These are phyloP conservation scores for Chirona hameri DNA, from an alignment of 2,888 invertebrate species.

Conservation along the genomic window DNA sequence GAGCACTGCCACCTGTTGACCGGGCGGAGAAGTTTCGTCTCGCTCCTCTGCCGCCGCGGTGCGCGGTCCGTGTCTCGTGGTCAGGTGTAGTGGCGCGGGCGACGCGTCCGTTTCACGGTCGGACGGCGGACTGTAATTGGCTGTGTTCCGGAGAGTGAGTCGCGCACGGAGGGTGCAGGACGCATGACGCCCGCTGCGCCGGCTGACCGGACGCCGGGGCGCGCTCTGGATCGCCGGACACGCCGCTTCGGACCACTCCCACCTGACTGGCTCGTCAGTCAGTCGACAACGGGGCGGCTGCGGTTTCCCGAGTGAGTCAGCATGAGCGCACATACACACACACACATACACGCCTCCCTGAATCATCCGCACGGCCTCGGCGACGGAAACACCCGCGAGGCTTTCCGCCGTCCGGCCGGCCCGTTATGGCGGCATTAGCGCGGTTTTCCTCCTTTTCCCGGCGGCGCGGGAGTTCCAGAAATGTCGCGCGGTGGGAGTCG, in stretches of 20 bases:
- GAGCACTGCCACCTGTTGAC: neutral
- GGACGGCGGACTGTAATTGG: neutral
- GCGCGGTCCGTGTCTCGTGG: neutral
- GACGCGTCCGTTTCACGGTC: neutral
- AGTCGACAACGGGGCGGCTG: neutral
- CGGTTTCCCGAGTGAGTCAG: neutral
- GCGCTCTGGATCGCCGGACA: too few relatives aligned
- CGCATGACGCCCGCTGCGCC: neutral
- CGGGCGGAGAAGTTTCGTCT: neutral
- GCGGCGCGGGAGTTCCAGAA: neutral
- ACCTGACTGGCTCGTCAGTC: too few relatives aligned
- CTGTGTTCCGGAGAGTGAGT: neutral
- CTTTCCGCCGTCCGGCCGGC: neutral
- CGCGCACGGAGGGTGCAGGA: neutral
- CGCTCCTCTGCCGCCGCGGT: neutral
- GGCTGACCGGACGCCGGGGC: neutral
- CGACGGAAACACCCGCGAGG: neutral
- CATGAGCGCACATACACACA: neutral
- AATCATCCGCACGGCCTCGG: neutral
- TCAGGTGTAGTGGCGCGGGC: too few relatives aligned
- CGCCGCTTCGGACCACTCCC: too few relatives aligned
- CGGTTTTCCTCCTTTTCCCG: neutral
- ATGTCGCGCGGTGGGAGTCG: neutral
- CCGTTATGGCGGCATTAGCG: conserved; percentile 3
- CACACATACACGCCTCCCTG: conserved; percentile 6